Evolutionary conservation across 2,797 vertebrate genomes (phyloP), one percentile per base, ranked within the genome.

Genomic region (Tadarida brasiliensis): DNA sequence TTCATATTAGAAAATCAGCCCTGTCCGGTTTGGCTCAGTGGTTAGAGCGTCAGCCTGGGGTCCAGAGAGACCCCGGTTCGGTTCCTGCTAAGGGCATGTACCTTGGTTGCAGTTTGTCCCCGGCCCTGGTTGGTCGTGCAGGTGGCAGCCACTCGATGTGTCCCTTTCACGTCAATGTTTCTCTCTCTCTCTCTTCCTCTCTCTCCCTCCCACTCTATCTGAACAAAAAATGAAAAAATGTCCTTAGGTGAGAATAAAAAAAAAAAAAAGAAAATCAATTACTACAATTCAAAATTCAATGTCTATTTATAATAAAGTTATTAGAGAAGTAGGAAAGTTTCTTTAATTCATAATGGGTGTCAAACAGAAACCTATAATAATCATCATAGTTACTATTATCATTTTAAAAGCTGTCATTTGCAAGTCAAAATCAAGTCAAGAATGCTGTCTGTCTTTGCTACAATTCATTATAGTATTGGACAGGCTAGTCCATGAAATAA

Each of bases 201-300:
- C n/a, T n/a, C n/a, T n/a, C n/a, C n/a, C n/a, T n/a, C n/a, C n/a
- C n/a, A n/a, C n/a, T n/a, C n/a, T n/a, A n/a, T n/a, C n/a, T n/a
- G n/a, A n/a, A n/a, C n/a, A n/a, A n/a, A n/a, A n/a, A n/a, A n/a
- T n/a, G n/a, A n/a, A n/a, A n/a, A n/a, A n/a, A n/a, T n/a, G n/a
- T n/a, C n/a, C n/a, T n/a, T n/a, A n/a, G n/a, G n/a, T n/a, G n/a
- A n/a, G n/a, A n/a, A n/a, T n/a, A n/a, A 88, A 88, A 94, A 61
- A 88, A 88, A 94, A 61, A 88, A 88, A 94, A 61, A 77, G 28
- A 88, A 88, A 94, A 61, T 28, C n/a, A 91, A 81, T 84, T 51
- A n/a, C 5, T 81, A 11, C 14, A 65, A 87, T 81, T 90, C 30
- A 93, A 87, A 92, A 89, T 70, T 68, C n/a, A 94, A 19, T 76